phyloP scores from a whole-genome alignment of 2,113 vertebrate species.

The Scalopus aquaticus region DNA sequence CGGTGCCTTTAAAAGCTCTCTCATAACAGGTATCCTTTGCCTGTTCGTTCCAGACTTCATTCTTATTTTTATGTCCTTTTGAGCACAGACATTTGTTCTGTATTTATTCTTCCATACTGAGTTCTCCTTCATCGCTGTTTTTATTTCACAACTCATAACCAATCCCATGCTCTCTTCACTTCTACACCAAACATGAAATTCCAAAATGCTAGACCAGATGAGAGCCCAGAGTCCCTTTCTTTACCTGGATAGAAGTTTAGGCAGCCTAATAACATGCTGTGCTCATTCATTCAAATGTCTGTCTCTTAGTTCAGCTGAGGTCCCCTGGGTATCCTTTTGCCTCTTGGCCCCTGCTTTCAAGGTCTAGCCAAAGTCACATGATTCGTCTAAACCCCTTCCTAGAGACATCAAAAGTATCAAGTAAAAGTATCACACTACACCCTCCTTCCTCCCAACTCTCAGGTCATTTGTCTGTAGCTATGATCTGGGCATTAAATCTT shows the following conservation, averaged over 20 bases:
- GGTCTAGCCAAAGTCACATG: neutral
- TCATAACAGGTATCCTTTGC: neutral
- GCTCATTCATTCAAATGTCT: neutral
- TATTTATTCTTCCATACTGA: neutral
- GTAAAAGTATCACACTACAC: too few relatives aligned
- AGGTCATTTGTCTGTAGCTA: neutral
- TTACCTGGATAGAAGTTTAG: neutral
- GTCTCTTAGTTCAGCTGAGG: neutral
- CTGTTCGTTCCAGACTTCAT: neutral
- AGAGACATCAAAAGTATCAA: neutral
- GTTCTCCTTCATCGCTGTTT: neutral
- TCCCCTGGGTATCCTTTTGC: neutral
- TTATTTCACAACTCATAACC: neutral
- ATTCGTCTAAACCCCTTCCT: neutral
- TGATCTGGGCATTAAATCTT: neutral
- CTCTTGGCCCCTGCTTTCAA: neutral
- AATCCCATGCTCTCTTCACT: neutral
- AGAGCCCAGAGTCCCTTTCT: neutral
- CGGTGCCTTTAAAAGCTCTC: constrained; percentile 43
- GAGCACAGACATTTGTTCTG: neutral
- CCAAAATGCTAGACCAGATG: neutral
- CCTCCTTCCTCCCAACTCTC: neutral
- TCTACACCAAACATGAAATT: neutral
- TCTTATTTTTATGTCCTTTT: neutral
- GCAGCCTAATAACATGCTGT: neutral